Evolutionary conservation across 1,140 invertebrate species (phyloP).

Genomic region (Cotesia vestalis): DNA sequence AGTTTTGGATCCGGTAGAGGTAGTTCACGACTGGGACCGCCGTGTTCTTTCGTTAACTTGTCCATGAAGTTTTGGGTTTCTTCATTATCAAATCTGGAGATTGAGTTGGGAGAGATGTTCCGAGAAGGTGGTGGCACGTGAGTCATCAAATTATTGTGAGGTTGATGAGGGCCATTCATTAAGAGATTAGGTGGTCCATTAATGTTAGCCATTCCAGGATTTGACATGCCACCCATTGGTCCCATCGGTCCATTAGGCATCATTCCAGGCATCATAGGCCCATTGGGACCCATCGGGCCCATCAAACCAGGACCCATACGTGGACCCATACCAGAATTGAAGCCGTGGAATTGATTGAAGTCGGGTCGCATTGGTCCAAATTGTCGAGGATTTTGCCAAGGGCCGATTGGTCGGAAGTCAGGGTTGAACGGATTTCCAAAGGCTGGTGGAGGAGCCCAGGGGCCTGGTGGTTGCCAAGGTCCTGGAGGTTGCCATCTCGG

Average conservation of each 20-base stretch:
- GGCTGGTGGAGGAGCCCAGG: conserved; percentile 55
- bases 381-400: conserved; percentile 61
- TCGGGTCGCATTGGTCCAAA: conserved; percentile 59
- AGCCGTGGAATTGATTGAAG: conserved; percentile 57
- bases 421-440: conserved; percentile 55
- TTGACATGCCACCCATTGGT: conserved; percentile 44
- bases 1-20: conserved; percentile 69
- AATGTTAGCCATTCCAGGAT: conserved; percentile 43
- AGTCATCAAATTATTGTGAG: conserved; percentile 11
- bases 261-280: conserved; percentile 55
- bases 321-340: conserved; percentile 54
- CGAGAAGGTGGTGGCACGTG: conserved; percentile 8
- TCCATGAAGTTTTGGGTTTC: conserved; percentile 35
- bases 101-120: conserved; percentile 39
- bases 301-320: conserved; percentile 56
- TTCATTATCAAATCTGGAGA: conserved; percentile 36
- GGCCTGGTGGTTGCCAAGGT: conserved; percentile 58
- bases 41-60: conserved; percentile 35
- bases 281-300: conserved; percentile 57
- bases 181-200: conserved; percentile 48
- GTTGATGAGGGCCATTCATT: conserved; percentile 50
- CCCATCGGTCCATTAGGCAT: conserved; percentile 51
- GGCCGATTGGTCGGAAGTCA: conserved; percentile 55
- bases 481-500: conserved; percentile 58
- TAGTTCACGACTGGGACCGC: conserved; percentile 56